Base-by-base conservation (phyloP, 2,113 vertebrate genomes). In the Carassius gibelio region DNA sequence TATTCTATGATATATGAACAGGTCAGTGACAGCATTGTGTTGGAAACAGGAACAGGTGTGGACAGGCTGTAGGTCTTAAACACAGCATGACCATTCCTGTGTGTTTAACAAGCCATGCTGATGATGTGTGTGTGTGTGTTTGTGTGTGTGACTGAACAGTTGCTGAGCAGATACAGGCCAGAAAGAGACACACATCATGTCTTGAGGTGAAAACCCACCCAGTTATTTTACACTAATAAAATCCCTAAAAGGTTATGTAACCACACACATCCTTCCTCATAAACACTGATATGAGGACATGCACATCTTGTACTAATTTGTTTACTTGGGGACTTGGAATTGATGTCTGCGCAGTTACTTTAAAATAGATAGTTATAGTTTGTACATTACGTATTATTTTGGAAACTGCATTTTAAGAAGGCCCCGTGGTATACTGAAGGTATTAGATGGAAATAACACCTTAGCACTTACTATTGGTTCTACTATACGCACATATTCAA, bases 101-200 rank as follows among this genome's bases (percentile, higher is more conserved):
- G 59, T 77, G 77, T 81, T 84, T 82, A 87, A 87, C 66, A 57
- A 85, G 86, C 17, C 57, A 23, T 17, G 48, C 52, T 72, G 23
- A 72, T 45, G 66, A 50, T 57, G 52, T 19, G 14, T 17, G 52
- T 55, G 14, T 38, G 36, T 38, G 36, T 23, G 68, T 57, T 17
- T 19, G 55, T 19, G 38, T 57, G 17, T 59, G 78, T 82, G 78
- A 42, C 52, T 23, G 68, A 76, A 52, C 42, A 59, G 84, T 86
- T 83, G 84, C 68, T 75, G 68, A 76, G 75, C 75, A 72, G 71
- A 83, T 34, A 52, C 17, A 10, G 8, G 8, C 10, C n/a, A 19
- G 52, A 45, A 36, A 68, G 15, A 77, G 14, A 84, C 61, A 68
- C 80, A 72, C 30, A 11, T 57, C 30, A 30, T 59, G 30, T 59